Evolutionary conservation across 1,140 invertebrate species (phyloP), one percentile per base, ranked within the genome.

Genomic region (Nymphalis io): DNA sequence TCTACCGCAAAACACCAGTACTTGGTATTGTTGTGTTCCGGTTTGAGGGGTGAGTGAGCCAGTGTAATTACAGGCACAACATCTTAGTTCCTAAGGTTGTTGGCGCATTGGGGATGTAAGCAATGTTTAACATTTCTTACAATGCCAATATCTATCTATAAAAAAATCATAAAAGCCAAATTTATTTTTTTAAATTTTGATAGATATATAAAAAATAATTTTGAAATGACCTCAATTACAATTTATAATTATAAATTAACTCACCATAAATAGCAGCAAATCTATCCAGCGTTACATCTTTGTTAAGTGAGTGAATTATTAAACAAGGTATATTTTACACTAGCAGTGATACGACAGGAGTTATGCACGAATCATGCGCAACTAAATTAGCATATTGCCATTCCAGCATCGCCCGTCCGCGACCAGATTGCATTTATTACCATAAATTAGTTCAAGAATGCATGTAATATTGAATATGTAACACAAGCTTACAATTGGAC

Each of bases 371-470:
- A 60, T 67, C 55, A 51, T 67, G 65, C 65, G 57, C 65, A 60
- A 67, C 23, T 16, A 23, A 16, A 80, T 83, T 82, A 75, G 76
- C 80, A 83, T 83, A 81, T 77, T 77, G 73, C 72, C 75, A 77
- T 72, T 80, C 74, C 74, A 68, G 53, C 58, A 62, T 53, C 65
- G 71, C 57, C 63, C 59, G 64, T 62, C 58, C 59, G 55, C 64
- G 63, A 58, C 72, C 75, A 83, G 78, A 78, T 76, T 81, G 79
- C 70, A 81, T 79, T 51, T 40, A 75, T 83, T 79, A 76, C 60
- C 73, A 81, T 83, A 80, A 71, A 71, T 79, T 75, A 72, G 58
- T 38, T 42, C 57, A 55, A 67, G 58, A 67, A 62, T 38, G 58
- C 57, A 67, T 59, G 57, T 60, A 18, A 60, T 60, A 67, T 60